Conservation (phyloP, 2,888 invertebrate species). For the Linhomoeus sp. region DNA sequence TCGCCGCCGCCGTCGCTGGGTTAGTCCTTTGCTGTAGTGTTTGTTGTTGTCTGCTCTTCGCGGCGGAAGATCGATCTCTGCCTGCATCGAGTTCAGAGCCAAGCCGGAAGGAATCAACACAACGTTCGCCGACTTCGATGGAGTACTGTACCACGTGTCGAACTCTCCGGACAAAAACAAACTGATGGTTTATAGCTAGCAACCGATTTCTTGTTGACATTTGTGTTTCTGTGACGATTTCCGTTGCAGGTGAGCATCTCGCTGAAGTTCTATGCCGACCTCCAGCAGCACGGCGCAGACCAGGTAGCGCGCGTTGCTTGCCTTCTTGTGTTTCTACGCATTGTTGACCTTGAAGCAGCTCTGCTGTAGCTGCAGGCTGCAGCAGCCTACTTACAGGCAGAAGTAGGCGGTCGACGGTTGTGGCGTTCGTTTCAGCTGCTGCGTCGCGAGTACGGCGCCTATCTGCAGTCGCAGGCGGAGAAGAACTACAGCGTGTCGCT, state of each 20-base stretch:
- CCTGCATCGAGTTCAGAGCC: not conserved
- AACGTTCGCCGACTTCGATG: conserved; percentile 69
- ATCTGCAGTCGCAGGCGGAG: conserved; percentile 56
- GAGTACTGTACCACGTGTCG: conserved; percentile 91
- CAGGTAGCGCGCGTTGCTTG: conserved; percentile 32
- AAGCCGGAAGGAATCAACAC: not conserved
- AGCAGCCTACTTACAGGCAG: not conserved
- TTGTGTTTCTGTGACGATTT: not conserved
- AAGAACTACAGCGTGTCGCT: conserved; percentile 85
- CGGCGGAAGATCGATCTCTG: conserved; percentile 2
- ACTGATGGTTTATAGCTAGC: conserved; percentile 48
- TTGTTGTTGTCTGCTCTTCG: not conserved
- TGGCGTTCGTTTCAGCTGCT: conserved; percentile 40
- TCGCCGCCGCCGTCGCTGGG: conserved; percentile 87
- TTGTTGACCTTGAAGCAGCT: no score
- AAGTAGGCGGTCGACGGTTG: not conserved
- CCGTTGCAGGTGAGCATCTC: conserved; percentile 77
- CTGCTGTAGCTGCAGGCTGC: no score
- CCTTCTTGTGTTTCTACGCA: not conserved
- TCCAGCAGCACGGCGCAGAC: conserved; percentile 94
- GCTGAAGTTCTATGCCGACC: conserved; percentile 79
- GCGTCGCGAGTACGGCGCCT: conserved; percentile 68
- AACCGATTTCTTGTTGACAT: not conserved
- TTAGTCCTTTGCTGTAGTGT: conserved; percentile 33
- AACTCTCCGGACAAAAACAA: conserved; percentile 76